These are phyloP conservation scores for Porites cylindrica DNA, from an alignment of 92 coral and sea anemone genomes.

Conservation along the genomic window DNA sequence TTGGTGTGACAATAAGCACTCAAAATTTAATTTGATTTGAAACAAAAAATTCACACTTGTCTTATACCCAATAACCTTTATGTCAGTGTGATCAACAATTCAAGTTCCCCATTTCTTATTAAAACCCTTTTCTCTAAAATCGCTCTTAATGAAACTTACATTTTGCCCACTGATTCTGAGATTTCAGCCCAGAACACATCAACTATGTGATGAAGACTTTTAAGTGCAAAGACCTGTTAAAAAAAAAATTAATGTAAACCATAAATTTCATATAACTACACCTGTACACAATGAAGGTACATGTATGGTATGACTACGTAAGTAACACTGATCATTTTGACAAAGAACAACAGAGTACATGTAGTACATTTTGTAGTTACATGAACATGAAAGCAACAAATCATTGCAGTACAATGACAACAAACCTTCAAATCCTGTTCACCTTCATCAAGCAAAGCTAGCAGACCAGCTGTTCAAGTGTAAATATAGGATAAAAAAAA, in stretches of 20 bases:
- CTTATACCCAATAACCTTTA: too few species aligned
- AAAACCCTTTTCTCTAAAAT: too few species aligned
- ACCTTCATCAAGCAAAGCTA: conserved; percentile 88
- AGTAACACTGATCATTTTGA: too few species aligned
- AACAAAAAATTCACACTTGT: too few species aligned
- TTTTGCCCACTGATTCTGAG: conserved; percentile 96
- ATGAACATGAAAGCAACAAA: not conserved
- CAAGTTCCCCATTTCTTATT: too few species aligned
- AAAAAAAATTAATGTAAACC: not conserved
- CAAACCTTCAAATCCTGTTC: conserved; percentile 92
- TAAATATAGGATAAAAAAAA: not conserved
- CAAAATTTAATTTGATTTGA: too few species aligned
- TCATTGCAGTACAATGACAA: not conserved
- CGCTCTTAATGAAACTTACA: conserved; percentile 61
- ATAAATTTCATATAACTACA: not conserved
- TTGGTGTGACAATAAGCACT: too few species aligned
- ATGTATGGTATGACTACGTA: not conserved
- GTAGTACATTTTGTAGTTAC: too few species aligned
- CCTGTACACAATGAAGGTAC: not conserved
- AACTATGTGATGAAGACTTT: conserved; percentile 88
- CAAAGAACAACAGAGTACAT: too few species aligned
- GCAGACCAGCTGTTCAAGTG: conserved; percentile 79
- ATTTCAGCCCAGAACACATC: conserved; percentile 99
- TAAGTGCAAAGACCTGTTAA: conserved; percentile 91
- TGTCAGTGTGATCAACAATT: too few species aligned